Evolutionary conservation across 2,113 vertebrate genomes (phyloP), one percentile per base, ranked within the genome.

Genomic region (Saguinus midas): DNA sequence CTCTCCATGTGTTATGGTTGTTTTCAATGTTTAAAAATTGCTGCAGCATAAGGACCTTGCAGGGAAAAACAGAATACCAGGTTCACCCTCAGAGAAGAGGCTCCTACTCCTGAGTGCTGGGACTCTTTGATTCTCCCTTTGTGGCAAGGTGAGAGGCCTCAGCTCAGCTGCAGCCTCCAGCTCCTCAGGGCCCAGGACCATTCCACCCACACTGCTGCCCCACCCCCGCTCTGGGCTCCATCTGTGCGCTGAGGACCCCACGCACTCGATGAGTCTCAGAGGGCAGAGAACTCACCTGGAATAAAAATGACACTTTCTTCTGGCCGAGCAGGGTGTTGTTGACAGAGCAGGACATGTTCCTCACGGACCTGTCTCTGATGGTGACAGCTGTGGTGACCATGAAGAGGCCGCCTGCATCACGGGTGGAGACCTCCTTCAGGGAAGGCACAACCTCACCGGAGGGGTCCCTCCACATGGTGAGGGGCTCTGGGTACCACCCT

Each of bases 401-500:
- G 91, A 97, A 98, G 73, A 98, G 91, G 23, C 97, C 96, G 0
- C 94, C 91, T 1, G 32, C 0, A 0, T 72, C 72, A 29, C 23
- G 32, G 1, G 27, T 27, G 43, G 68, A 90, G 14, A 57, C 66
- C n/a, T 97, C 93, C n/a, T 91, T 90, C 90, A 95, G 32, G 27
- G 95, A 12, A 0, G 90, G 95, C 55, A 85, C 10, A 3, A 73
- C 27, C 17, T 90, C 40, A 1, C 96, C 84, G 1, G 29, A 32
- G 0, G 97, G 91, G 72, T 78, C 94, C 79, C 87, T 90, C 98
- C 98, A 98, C 35, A 93, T n/a, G 0, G 23, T 93, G 0, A 0
- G 45, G 61, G 97, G 97, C 75, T 96, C 45, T 1, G 98, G 97
- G 80, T 92, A 97, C 98, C 97, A 98, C 57, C 98, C 97, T 55